Evolutionary conservation across 2,888 invertebrate genomes (phyloP).

Genomic region (Ophion ventricosus): DNA sequence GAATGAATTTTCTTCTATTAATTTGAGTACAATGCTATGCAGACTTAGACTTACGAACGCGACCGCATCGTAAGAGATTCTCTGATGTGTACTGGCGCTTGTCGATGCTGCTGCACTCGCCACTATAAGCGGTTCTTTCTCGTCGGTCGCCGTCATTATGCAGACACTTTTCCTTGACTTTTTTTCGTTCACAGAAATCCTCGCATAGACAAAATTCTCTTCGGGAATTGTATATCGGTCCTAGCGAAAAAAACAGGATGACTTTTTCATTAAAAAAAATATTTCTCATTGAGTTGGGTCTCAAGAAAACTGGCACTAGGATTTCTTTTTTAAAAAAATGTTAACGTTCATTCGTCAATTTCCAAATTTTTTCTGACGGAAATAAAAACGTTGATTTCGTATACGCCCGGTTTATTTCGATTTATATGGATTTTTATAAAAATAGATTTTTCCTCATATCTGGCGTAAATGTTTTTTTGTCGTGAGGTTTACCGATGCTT

Average conservation of each 20-base stretch:
- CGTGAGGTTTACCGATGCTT: not conserved
- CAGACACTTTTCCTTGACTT: slow-evolving; percentile 5
- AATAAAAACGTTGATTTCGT: not conserved
- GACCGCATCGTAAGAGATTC: slow-evolving; percentile 73
- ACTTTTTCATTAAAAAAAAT: not conserved
- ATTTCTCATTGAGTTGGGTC: not conserved
- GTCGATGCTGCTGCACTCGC: slow-evolving; percentile 62
- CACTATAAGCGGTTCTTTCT: slow-evolving; percentile 75
- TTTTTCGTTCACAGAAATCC: slow-evolving; percentile 14
- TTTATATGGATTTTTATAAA: not conserved
- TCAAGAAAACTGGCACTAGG: not conserved
- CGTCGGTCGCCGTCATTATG: slow-evolving; percentile 76
- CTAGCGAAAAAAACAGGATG: not conserved
- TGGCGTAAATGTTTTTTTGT: not conserved
- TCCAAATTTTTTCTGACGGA: not conserved
- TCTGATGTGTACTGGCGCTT: slow-evolving; percentile 63
- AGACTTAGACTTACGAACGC: slow-evolving; percentile 72
- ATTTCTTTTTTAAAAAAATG: not conserved
- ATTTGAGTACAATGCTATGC: not conserved
- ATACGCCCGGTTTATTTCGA: not conserved
- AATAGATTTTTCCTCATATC: not conserved
- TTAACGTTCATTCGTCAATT: not conserved
- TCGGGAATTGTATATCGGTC: not conserved
- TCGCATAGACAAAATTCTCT: not conserved
- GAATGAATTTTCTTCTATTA: not conserved